Evolutionary conservation across 2,113 vertebrate genomes (phyloP).

Genomic region (Lynx canadensis): DNA sequence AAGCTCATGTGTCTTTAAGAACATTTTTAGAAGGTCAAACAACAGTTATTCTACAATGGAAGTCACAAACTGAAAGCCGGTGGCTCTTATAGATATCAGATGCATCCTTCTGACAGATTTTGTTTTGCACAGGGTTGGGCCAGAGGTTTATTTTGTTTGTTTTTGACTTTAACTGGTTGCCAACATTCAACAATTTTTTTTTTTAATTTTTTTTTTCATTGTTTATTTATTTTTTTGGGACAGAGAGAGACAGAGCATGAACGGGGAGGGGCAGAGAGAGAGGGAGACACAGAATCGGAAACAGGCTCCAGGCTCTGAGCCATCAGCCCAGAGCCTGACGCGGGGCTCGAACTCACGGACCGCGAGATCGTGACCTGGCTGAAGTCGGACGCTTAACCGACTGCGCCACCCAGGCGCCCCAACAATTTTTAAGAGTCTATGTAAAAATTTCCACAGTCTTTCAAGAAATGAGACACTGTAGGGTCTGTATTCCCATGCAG

Average conservation of each 20-base stretch:
- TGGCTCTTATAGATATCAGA: neutral
- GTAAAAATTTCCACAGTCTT: neutral
- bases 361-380: no score
- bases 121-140: neutral
- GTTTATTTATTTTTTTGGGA: no score
- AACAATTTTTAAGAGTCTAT: neutral
- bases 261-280: no score
- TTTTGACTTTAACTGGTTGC: neutral
- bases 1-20: constrained; percentile 23
- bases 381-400: no score
- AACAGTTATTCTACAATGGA: neutral
- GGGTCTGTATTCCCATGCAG: rapidly evolving
- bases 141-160: neutral
- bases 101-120: neutral
- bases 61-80: neutral
- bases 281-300: no score
- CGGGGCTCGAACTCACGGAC: no score
- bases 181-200: neutral
- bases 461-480: neutral
- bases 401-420: no score
- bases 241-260: no score
- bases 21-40: neutral
- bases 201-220: no score
- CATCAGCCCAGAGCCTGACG: no score
- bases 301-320: no score